A percentile compares a stretch with the other conserved stretches of the same genome.
Conservation (phyloP, 2,888 invertebrate genomes). For the Stictocephala bisonia region DNA sequence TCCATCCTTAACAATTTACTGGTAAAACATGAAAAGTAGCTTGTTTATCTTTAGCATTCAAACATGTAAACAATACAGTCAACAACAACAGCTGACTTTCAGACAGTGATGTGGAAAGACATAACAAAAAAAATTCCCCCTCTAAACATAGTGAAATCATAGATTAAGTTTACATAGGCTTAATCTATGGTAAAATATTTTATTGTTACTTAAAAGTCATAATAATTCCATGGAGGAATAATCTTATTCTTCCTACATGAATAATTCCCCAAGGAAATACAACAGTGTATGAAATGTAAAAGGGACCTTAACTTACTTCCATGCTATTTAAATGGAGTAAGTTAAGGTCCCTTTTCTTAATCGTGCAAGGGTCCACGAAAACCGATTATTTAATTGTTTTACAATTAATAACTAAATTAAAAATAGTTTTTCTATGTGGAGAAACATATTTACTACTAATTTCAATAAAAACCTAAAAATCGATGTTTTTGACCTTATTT, state of each 20-base stretch:
- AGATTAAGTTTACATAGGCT: background rate
- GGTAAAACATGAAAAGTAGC: conserved; percentile 2
- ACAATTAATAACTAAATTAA: background rate
- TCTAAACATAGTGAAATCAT: conserved; percentile 1
- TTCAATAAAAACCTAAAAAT: conserved; percentile 17
- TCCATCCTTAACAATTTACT: conserved; percentile 2
- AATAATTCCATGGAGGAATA: background rate
- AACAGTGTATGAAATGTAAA: conserved; percentile 18
- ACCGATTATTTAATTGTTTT: background rate
- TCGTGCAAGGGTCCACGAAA: conserved; percentile 4
- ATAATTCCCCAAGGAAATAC: conserved; percentile 18
- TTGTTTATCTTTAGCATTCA: conserved; percentile 8
- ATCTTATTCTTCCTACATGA: background rate
- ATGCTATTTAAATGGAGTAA: conserved; percentile 26
- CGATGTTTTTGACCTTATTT: conserved; percentile 13
- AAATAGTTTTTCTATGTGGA: conserved; percentile 3
- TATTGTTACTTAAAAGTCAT: conserved; percentile 9
- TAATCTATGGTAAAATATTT: background rate
- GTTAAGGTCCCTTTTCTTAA: conserved; percentile 22
- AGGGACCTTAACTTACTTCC: conserved; percentile 5
- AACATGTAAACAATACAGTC: background rate
- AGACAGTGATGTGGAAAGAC: background rate
- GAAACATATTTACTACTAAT: conserved; percentile 8
- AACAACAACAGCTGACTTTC: background rate
- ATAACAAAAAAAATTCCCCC: background rate